Evolutionary conservation across 2,797 vertebrate species (phyloP), one percentile per base, ranked within the genome.

Genomic region (Danio choprae): DNA sequence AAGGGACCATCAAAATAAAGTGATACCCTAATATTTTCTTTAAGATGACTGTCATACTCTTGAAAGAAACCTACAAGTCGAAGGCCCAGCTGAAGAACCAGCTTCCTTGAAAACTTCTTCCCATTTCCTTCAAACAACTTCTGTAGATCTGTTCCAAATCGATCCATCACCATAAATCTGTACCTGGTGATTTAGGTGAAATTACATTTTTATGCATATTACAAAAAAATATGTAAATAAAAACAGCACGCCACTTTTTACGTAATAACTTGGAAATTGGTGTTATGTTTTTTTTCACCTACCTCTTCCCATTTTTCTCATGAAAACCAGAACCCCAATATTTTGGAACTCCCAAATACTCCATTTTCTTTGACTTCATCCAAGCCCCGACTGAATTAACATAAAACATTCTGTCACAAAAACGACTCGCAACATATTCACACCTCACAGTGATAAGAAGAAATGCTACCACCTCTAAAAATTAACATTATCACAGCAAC

Each of bases 261-360:
- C 65, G 18, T 55, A 36, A 65, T 20, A 59, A 1, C 15, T 29
- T 16, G 2, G 0, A 36, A 77, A 43, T 20, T 0, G 60, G 4
- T 7, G 16, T 16, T 15, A 44, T 11, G 15, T 15, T 22, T n/a
- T 63, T 8, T 0, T 2, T 18, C n/a, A 12, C 76, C 0, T 36
- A 95, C 97, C 94, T 95, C 77, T 95, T 96, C 55, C 94, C 97
- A 78, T 90, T 94, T 91, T 91, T 96, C 83, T 94, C 93, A 74
- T 98, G 96, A 73, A 97, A 95, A 75, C 98, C 98, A 80, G 96
- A 97, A 64, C 96, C 97, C 97, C 96, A 99, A 50, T 97, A 99
- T 87, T 93, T 95, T 53, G 97, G 97, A 74, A 98, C 96, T 74
- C 98, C 98, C 87, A 99, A 88, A 84, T 94, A 93, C 80, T 97